These are phyloP conservation scores for Micromys minutus DNA, from an alignment of 2,113 vertebrate species.

Conservation along the genomic window DNA sequence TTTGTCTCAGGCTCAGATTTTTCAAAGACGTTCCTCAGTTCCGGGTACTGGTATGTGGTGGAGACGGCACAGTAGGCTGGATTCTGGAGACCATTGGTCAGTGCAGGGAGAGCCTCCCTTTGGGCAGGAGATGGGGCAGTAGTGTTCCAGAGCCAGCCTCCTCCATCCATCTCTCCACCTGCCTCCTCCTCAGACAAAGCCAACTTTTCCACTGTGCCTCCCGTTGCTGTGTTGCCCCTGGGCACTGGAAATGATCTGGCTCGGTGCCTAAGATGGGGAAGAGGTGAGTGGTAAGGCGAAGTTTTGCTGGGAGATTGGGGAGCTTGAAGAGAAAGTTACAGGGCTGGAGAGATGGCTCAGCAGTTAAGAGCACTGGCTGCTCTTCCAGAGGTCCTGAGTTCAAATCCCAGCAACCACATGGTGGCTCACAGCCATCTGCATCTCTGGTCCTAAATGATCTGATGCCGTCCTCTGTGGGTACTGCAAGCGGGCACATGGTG, in stretches of 20 bases:
- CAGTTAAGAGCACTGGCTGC: neutral
- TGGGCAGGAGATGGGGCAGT: neutral
- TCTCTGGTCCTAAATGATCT: neutral
- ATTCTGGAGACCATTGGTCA: conserved; percentile 94
- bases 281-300: conserved; percentile 86
- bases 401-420: neutral
- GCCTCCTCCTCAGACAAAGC: conserved; percentile 88
- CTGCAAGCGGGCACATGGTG: neutral
- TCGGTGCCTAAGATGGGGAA: conserved; percentile 94
- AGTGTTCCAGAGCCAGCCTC: neutral
- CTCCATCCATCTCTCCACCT: conserved; percentile 5
- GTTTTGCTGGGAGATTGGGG: neutral
- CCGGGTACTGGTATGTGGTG: conserved; percentile 93
- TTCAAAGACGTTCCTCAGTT: conserved; percentile 92
- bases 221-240: conserved; percentile 94
- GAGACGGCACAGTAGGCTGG: conserved; percentile 96
- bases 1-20: conserved; percentile 92
- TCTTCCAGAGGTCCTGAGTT: neutral
- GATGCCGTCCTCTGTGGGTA: neutral
- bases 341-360: neutral
- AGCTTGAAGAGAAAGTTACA: conserved; percentile 6
- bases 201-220: conserved; percentile 87
- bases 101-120: conserved; percentile 35
- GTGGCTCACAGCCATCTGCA: neutral
- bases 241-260: conserved; percentile 97